Percentiles rank a stretch among this genome's conserved stretches.
Evolutionary conservation across 2,113 vertebrate genomes (phyloP).

Genomic region (Raphicerus campestris): DNA sequence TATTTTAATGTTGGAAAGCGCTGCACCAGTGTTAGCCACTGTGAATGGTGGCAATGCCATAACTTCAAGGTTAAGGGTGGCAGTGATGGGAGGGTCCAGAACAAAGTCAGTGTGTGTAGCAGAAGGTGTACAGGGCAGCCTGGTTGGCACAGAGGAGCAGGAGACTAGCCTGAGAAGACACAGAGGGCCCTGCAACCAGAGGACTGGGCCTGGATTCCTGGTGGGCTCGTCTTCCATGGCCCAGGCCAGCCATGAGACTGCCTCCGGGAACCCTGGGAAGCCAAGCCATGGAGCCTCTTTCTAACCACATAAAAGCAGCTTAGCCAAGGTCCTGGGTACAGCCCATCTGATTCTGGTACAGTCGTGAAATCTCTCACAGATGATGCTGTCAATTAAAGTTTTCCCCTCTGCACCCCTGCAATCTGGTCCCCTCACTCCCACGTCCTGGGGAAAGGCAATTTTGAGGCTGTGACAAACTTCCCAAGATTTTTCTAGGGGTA

Average conservation of each 20-base stretch:
- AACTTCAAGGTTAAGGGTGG: background rate
- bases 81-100: background rate
- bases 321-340: background rate
- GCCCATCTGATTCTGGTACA: conserved; percentile 49
- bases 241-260: background rate
- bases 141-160: background rate
- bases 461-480: conserved; percentile 27
- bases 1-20: background rate
- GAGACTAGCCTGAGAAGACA: no score
- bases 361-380: conserved; percentile 16
- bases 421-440: background rate
- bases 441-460: background rate
- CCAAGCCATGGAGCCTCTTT: background rate
- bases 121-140: background rate
- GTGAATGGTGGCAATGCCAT: background rate
- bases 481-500: conserved; percentile 57
- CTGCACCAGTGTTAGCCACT: background rate
- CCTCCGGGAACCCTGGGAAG: conserved; percentile 33
- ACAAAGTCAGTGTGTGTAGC: background rate
- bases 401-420: background rate
- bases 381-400: conserved; percentile 49
- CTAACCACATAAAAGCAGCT: conserved; percentile 57
- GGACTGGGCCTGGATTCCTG: background rate
- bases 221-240: background rate
- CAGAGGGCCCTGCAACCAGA: background rate